Evolutionary conservation across 2,113 vertebrate genomes (phyloP).

Genomic region (Meles meles): DNA sequence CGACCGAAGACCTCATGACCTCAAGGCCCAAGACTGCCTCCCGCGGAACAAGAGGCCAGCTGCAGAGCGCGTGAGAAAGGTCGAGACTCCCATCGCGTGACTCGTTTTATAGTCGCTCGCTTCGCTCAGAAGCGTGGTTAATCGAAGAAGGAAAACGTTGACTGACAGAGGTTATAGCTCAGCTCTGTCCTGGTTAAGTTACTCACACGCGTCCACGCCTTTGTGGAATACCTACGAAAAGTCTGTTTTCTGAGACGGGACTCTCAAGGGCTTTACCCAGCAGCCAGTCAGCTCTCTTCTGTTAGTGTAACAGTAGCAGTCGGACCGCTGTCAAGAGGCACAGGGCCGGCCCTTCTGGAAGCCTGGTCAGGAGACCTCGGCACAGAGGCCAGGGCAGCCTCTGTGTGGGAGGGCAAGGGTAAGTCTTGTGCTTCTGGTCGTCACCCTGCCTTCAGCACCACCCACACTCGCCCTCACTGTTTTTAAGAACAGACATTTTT

Average conservation of each 20-base stretch:
- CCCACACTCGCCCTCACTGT: background rate
- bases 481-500: background rate
- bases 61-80: fast-evolving
- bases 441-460: fast-evolving
- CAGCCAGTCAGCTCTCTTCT: background rate
- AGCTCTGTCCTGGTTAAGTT: background rate
- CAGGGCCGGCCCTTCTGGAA: no score
- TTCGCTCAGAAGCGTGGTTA: background rate
- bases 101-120: fast-evolving
- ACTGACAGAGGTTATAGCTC: background rate
- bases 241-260: background rate
- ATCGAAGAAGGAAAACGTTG: background rate
- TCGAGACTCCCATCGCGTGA: fast-evolving
- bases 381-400: fast-evolving
- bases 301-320: fast-evolving
- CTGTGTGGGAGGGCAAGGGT: fast-evolving
- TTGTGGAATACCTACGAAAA: background rate
- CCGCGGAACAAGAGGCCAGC: fast-evolving
- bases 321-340: background rate
- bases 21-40: no score
- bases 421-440: background rate
- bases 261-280: background rate
- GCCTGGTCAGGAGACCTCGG: background rate
- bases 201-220: background rate
- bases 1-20: background rate